These are phyloP conservation scores for Apocrypta bakeri DNA, from an alignment of 1,140 invertebrate species.

Conservation along the genomic window DNA sequence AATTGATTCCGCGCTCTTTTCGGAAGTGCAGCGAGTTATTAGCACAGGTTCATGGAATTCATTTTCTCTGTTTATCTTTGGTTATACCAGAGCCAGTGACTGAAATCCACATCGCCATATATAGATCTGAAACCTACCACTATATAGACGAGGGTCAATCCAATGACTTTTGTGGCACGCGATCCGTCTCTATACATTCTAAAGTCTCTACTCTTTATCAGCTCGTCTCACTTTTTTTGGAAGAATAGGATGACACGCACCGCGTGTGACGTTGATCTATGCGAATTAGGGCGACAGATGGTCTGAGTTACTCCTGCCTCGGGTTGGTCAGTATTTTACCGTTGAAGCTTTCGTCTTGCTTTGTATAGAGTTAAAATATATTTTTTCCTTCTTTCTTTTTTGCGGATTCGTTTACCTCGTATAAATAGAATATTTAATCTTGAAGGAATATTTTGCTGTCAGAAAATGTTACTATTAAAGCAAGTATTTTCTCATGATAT, in stretches of 20 bases:
- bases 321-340: constrained; percentile 16
- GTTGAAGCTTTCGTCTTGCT: background rate
- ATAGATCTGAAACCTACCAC: too few relatives aligned
- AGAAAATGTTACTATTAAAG: too few relatives aligned
- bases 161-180: constrained; percentile 20
- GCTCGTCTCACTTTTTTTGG: background rate
- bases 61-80: constrained; percentile 62
- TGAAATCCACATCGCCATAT: background rate
- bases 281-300: constrained; percentile 20
- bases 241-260: background rate
- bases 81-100: constrained; percentile 49
- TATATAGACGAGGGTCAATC: background rate
- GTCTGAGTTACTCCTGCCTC: background rate
- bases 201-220: background rate
- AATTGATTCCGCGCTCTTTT: too few relatives aligned
- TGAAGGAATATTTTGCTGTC: too few relatives aligned
- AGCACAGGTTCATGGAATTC: constrained; percentile 61
- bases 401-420: too few relatives aligned
- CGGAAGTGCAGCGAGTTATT: constrained; percentile 58
- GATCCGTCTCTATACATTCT: constrained; percentile 31
- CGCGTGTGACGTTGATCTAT: constrained; percentile 27
- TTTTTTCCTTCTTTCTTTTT: background rate
- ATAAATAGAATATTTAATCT: background rate
- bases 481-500: too few relatives aligned
- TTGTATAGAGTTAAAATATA: background rate